Evolutionary conservation across 2,797 vertebrate genomes (phyloP), one percentile per base, ranked within the genome.

Genomic region (Sebastes minor): DNA sequence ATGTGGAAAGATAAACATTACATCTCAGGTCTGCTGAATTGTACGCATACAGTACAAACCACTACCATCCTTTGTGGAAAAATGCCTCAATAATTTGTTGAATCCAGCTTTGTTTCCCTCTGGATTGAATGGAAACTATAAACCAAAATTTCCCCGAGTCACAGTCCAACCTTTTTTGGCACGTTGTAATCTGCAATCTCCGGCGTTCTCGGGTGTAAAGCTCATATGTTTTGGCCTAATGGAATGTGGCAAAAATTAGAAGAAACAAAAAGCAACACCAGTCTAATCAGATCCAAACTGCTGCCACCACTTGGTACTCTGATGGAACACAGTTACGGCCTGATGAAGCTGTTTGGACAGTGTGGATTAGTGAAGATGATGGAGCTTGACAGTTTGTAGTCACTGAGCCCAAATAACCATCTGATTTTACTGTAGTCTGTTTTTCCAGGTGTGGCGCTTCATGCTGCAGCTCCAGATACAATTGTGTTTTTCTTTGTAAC

Each of bases 401-500:
- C 78, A 71, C 28, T 27, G 35, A 80, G 56, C 56, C 72, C 65
- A 84, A 72, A 20, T 33, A 56, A 49, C 81, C 70, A 71, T 79
- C 68, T 89, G 80, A 82, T 82, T 89, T 42, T 28, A 82, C 52
- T 82, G 10, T 25, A 77, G 68, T 66, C 55, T 76, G 70, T 86
- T 88, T 86, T 88, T 92, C 90, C 89, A 91, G 84, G 75, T 88
- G 79, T 82, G 80, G 76, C 57, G 1, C 49, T 52, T 52, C 20
- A 81, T n/a, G 20, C 20, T 60, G 76, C 12, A 61, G 30, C 28
- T 85, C 59, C 68, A 84, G 65, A 78, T 88, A 69, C 70, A 71
- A 53, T 56, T 63, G 25, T 20, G 1, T 18, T 79, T 49, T 46
- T 46, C n/a, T 76, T 22, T 66, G 27, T 65, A 59, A 71, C 59